Conservation (phyloP, 1,140 invertebrate genomes). For the Tribolium castaneum region DNA sequence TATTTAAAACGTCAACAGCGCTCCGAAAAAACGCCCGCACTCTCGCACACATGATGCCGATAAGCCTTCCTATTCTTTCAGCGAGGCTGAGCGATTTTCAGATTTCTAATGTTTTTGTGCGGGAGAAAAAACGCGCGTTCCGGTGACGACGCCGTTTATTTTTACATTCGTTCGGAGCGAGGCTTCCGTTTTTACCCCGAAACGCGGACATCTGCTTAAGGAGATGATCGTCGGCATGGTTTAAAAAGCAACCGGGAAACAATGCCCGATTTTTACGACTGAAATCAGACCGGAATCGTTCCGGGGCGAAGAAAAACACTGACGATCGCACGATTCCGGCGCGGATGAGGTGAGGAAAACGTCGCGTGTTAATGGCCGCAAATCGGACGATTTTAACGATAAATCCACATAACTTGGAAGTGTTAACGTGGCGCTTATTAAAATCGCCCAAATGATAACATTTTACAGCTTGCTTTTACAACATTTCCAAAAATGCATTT, state of each 20-base stretch:
- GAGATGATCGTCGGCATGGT: not conserved
- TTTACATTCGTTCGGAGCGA: slow-evolving; percentile 3
- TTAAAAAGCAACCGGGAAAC: slow-evolving; percentile 13
- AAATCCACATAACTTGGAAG: not conserved
- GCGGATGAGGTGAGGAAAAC: slow-evolving; percentile 25
- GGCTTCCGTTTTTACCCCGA: not conserved
- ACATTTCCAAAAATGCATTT: too few species aligned
- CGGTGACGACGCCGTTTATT: slow-evolving; percentile 15
- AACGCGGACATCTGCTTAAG: slow-evolving; percentile 21
- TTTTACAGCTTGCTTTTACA: not conserved
- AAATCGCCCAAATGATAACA: not conserved
- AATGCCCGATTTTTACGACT: slow-evolving; percentile 26
- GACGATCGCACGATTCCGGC: slow-evolving; percentile 17
- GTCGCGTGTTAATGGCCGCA: slow-evolving; percentile 18
- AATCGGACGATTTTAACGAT: not conserved
- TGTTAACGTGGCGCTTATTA: not conserved
- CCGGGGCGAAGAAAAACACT: slow-evolving; percentile 11
- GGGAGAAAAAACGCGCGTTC: not conserved
- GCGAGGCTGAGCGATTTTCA: not conserved
- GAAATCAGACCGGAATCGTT: slow-evolving; percentile 22
- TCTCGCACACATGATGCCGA: not conserved
- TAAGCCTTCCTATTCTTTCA: slow-evolving; percentile 16
- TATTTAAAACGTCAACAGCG: slow-evolving; percentile 18
- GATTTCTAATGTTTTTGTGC: slow-evolving; percentile 9
- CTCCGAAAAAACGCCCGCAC: slow-evolving; percentile 2